Evolutionary conservation across 2,797 vertebrate species (phyloP), one percentile per base, ranked within the genome.

Genomic region (Ctenosaura bakeri): DNA sequence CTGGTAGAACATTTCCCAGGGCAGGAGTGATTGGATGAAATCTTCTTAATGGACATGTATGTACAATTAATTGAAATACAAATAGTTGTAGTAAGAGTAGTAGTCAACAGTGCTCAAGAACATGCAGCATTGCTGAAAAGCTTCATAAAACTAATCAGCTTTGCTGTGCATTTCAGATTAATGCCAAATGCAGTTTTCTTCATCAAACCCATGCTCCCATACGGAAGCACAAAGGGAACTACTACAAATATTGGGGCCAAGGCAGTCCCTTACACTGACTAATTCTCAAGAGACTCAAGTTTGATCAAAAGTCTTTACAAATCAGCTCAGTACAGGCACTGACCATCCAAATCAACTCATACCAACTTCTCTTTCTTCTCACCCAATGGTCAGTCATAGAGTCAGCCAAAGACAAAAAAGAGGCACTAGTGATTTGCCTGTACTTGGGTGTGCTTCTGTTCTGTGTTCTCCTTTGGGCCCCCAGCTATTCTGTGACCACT

Each of bases 121-220:
- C 46, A 87, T 46, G 46, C 46, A 78, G 86, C 46, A 35, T 54
- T 74, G 79, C 66, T 50, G 54, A 86, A 50, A 26, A 73, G 69
- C 54, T 83, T 83, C n/a, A 26, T 2, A 76, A 42, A 29, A 52
- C 85, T 69, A 83, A 54, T 24, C 85, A 77, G 18, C 78, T 81
- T 82, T n/a, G 56, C 56, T 88, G 29, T 74, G 52, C 80, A 54
- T 29, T 81, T 86, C 64, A 90, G 83, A 80, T 76, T 64, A 76
- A 38, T 46, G 20, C 32, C 69, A 66, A 79, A 20, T 64, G 56
- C 80, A 77, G 22, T 29, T 77, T 66, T 56, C 73, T 77, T 24
- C 50, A 42, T 13, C 52, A 79, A 77, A 77, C 62, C 29, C 59
- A 24, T 38, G 32, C 26, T 69, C 66, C 88, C 88, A 32, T 69